These are phyloP conservation scores for Samia ricini DNA, from an alignment of 1,140 invertebrate species.

Conservation along the genomic window DNA sequence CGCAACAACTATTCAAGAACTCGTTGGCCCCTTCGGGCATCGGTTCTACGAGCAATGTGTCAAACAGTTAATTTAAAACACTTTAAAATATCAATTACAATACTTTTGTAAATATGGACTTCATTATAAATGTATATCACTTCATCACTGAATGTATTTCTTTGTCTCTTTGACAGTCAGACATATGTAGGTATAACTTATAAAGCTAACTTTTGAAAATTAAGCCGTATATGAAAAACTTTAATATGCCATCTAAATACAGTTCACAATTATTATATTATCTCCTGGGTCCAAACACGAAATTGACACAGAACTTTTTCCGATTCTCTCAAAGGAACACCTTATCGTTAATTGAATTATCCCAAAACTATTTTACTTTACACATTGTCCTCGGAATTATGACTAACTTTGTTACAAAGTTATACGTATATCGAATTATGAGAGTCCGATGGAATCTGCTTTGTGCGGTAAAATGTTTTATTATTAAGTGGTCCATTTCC, in stretches of 20 bases:
- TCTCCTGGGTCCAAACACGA: neutral
- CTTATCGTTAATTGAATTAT: conserved; percentile 20
- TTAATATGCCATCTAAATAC: neutral
- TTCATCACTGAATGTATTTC: too few species aligned
- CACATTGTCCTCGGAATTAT: conserved; percentile 13
- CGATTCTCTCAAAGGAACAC: conserved; percentile 17
- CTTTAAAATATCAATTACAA: too few species aligned
- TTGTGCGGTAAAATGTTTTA: neutral
- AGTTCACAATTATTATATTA: neutral
- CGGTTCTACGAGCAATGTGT: too few species aligned
- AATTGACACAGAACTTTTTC: conserved; percentile 14
- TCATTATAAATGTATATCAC: too few species aligned
- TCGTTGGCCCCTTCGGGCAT: too few species aligned
- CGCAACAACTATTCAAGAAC: too few species aligned
- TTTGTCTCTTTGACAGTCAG: too few species aligned
- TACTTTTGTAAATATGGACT: too few species aligned
- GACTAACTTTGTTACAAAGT: conserved; percentile 11
- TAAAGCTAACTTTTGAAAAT: neutral
- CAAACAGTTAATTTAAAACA: too few species aligned
- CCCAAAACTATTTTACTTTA: conserved; percentile 18
- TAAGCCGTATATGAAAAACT: neutral
- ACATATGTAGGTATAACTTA: too few species aligned
- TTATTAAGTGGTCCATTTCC: too few species aligned
- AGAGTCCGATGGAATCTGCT: neutral
- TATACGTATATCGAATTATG: neutral